A percentile compares a stretch with the other conserved stretches of the same genome.
Conservation (phyloP, 2,797 vertebrate genomes). For the Thamnophis elegans region DNA sequence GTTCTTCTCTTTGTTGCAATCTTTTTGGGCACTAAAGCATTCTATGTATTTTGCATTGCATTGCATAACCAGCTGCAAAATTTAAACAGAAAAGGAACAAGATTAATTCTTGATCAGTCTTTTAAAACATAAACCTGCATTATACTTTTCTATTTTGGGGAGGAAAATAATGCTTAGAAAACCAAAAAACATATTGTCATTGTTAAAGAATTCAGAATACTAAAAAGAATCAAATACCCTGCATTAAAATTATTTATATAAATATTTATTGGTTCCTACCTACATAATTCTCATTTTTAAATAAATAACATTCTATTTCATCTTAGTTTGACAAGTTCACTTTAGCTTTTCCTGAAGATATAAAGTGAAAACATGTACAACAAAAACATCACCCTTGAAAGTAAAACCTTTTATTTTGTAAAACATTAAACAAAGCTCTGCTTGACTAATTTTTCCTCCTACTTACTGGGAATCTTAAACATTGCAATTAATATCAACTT, state of each 20-base stretch:
- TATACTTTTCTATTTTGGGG: constrained; percentile 32
- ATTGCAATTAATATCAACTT: neutral
- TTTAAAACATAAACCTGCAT: neutral
- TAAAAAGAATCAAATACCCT: constrained; percentile 39
- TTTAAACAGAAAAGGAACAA: constrained; percentile 57
- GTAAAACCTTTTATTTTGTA: constrained; percentile 23
- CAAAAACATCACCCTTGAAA: constrained; percentile 31
- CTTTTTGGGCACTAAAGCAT: constrained; percentile 97
- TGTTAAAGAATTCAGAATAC: constrained; percentile 49
- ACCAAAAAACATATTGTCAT: constrained; percentile 59
- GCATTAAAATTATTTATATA: constrained; percentile 16
- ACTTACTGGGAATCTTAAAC: neutral
- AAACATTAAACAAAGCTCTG: constrained; percentile 13
- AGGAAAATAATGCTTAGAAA: constrained; percentile 12
- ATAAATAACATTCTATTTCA: constrained; percentile 46
- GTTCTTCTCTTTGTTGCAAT: constrained; percentile 99
- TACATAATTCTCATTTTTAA: constrained; percentile 30
- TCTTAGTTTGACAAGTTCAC: neutral
- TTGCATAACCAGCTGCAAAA: constrained; percentile 90
- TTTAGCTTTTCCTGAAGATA: constrained; percentile 41
- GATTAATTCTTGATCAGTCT: constrained; percentile 34
- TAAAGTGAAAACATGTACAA: constrained; percentile 14
- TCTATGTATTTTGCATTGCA: constrained; percentile 91
- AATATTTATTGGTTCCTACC: constrained; percentile 51
- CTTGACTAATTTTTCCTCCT: neutral